Base-by-base conservation (phyloP, 2,888 invertebrate species). In the Onchidella celtica region DNA sequence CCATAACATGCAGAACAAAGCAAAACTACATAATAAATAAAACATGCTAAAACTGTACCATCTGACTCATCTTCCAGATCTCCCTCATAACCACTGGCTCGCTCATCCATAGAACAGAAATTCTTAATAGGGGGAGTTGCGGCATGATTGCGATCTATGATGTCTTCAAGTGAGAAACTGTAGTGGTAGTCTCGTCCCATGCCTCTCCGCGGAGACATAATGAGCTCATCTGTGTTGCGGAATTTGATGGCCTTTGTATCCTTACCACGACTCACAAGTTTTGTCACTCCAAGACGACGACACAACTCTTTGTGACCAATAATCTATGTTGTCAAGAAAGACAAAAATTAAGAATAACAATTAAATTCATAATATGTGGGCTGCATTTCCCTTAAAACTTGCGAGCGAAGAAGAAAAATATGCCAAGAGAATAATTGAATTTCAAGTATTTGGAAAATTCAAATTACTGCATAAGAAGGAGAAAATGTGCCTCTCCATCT, bases 151-250 rank as follows among this genome's bases (percentile, higher is more conserved):
- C 81, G 75, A 38, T 81, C 75, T 11, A 81, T 24, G 24, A 24
- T 32, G n/a, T 21, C 59, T 2, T 81, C 81, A 24, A 40, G 32
- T 4, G 6, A 14, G 29, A 27, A 14, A 11, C 59, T 68, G n/a
- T 29, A 47, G 17, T 63, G 40, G 32, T 70, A 70, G 65, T 76
- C 81, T 14, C 85, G 83, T 59, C 86, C 80, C 78, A 87, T 87
- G 70, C 87, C 87, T 9, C 89, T 83, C 3, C 88, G 87, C 1
- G 92, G 91, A 6, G 92, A 92, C 47, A 91, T 87, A 57, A 92
- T 92, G 4, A 92, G 89, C 70, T 92, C 89, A 73, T 91, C 89
- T 24, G 88, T 87, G 70, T 90, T 90, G 38, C 86, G 87, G 76
- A 90, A 89, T 65, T 87, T 86, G 3, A 88, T 86, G n/a, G 81